A percentile compares a stretch with the other conserved stretches of the same genome.
These are phyloP conservation scores for Bellardia pandia DNA, from an alignment of 2,888 invertebrate genomes.

Conservation along the genomic window DNA sequence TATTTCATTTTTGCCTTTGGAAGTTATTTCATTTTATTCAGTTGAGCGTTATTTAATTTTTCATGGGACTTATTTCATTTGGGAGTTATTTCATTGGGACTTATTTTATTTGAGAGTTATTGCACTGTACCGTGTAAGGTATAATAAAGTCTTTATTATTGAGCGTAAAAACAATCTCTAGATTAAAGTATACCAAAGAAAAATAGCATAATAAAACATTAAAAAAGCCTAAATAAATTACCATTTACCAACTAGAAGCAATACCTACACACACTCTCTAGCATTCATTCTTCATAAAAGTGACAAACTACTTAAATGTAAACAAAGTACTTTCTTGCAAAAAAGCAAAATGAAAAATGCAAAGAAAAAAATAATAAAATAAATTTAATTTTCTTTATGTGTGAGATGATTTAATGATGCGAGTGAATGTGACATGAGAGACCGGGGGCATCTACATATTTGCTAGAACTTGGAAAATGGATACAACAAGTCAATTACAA, in stretches of 20 bases:
- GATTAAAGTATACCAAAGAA: neutral
- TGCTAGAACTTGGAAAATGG: neutral
- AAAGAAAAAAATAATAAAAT: neutral
- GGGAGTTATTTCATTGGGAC: too few species aligned
- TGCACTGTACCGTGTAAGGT: too few species aligned
- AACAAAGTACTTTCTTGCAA: neutral
- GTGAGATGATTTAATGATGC: slow-evolving; percentile 9
- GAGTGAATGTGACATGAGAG: neutral
- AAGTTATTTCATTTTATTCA: too few species aligned
- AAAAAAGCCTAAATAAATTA: neutral
- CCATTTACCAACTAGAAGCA: neutral
- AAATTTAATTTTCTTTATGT: neutral
- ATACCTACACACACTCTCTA: neutral
- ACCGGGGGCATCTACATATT: neutral
- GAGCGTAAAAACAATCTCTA: too few species aligned
- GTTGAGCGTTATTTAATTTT: too few species aligned
- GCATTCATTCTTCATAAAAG: neutral
- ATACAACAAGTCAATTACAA: slow-evolving; percentile 31
- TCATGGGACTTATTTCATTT: too few species aligned
- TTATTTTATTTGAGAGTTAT: too few species aligned
- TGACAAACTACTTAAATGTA: slow-evolving; percentile 10
- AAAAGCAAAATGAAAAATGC: neutral
- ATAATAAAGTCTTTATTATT: too few species aligned
- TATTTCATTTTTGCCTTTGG: too few species aligned
- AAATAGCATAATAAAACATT: neutral